phyloP scores from a whole-genome alignment of 2,797 vertebrate genomes.

The Sebastes itinus region DNA sequence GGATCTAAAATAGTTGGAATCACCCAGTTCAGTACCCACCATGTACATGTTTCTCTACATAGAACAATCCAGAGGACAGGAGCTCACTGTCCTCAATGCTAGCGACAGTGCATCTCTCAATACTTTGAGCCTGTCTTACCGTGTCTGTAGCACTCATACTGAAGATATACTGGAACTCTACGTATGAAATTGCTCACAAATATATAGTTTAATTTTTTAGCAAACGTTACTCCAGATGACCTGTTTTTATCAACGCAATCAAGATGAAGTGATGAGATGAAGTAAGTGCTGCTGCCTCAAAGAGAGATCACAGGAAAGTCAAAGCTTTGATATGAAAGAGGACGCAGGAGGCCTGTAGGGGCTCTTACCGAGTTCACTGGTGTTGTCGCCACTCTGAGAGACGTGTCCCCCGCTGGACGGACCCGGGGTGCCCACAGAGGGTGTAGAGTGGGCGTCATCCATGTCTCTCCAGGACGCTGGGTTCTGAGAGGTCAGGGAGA shows the following conservation, averaged over 20 bases:
- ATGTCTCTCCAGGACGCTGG: conserved; percentile 96
- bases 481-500: conserved; percentile 85
- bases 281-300: neutral
- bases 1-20: neutral
- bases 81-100: neutral
- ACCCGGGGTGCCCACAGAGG: conserved; percentile 94
- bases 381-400: conserved; percentile 97
- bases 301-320: conserved; percentile 45
- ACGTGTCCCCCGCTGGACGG: conserved; percentile 96
- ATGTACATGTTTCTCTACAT: neutral
- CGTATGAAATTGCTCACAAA: neutral
- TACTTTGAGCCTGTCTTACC: neutral
- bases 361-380: conserved; percentile 95
- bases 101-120: neutral
- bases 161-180: neutral
- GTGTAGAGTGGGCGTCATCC: conserved; percentile 93
- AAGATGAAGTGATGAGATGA: neutral
- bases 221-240: neutral
- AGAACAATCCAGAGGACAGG: neutral
- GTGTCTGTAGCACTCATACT: neutral
- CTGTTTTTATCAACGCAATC: neutral
- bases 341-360: conserved; percentile 38
- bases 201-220: neutral
- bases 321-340: conserved; percentile 57
- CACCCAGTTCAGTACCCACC: neutral